phyloP scores from a whole-genome alignment of 2,113 vertebrate species.

The Micronycteris hirsuta region DNA sequence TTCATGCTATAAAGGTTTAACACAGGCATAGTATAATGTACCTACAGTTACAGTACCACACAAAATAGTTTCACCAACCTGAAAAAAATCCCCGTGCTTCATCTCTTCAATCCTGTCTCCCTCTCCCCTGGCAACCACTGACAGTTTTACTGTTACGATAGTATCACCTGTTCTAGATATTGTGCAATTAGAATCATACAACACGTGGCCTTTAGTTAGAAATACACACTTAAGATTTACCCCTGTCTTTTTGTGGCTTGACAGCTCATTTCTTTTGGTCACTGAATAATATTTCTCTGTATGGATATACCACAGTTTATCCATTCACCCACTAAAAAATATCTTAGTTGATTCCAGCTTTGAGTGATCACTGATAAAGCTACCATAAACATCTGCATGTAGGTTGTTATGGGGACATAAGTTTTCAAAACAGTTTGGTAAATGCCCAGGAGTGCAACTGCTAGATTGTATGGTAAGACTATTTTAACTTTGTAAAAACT shows the following conservation, averaged over 20 bases:
- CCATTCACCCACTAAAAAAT: background rate
- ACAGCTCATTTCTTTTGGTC: background rate
- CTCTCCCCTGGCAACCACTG: background rate
- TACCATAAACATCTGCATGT: background rate
- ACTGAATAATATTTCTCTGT: background rate
- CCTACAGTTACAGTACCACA: background rate
- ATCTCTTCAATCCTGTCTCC: background rate
- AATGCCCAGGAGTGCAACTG: background rate
- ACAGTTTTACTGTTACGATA: background rate
- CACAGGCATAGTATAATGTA: background rate
- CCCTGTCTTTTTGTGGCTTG: background rate
- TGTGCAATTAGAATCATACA: background rate
- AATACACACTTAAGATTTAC: background rate
- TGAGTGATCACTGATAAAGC: background rate
- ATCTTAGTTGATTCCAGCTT: background rate
- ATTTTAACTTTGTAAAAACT: background rate
- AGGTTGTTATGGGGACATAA: background rate
- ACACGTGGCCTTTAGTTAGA: background rate
- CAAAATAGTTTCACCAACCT: background rate
- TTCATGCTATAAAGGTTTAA: background rate
- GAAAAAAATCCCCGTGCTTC: background rate
- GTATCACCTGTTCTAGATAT: background rate
- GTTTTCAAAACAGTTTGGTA: background rate
- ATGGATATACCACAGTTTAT: background rate
- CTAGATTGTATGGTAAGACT: background rate